Percentiles rank a stretch among this genome's conserved stretches.
Conservation (phyloP, 37 sponge, comb jelly and placozoan genomes). For the Halisarca cf. caerulea region DNA sequence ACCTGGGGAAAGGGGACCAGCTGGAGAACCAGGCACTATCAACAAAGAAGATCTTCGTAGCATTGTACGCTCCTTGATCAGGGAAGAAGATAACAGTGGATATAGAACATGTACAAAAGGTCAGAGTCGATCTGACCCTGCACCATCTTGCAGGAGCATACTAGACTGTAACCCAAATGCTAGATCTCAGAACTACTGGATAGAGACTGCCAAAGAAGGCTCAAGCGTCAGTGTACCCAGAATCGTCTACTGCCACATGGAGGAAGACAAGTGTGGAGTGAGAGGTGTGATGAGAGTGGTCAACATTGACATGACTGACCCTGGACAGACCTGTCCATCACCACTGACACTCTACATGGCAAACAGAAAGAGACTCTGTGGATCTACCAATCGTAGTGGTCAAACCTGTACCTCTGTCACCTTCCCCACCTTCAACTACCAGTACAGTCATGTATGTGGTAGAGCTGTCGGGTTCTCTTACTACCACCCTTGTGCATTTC, state of each 20-base stretch:
- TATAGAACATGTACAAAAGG: no score
- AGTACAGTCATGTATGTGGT: not conserved
- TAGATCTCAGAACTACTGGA: constrained; percentile 6
- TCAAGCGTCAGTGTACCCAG: not conserved
- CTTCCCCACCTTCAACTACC: constrained; percentile 16
- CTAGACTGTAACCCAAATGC: not conserved
- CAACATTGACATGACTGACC: not conserved
- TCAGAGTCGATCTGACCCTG: no score
- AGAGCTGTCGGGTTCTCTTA: constrained; percentile 19
- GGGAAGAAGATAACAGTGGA: no score
- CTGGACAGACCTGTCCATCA: not conserved
- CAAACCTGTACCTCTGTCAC: not conserved
- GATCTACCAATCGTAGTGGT: not conserved
- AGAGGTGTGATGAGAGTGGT: constrained; percentile 17
- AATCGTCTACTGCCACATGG: not conserved
- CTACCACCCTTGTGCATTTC: constrained; percentile 4
- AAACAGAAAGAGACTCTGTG: constrained; percentile 4
- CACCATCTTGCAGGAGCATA: no score
- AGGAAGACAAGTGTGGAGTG: constrained; percentile 23
- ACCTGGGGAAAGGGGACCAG: no score
- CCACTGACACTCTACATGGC: not conserved
- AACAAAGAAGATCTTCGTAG: no score
- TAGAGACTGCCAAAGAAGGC: not conserved
- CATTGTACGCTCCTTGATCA: no score
- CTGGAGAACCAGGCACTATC: no score